Conservation (phyloP, 1,140 invertebrate species). For the Hylyphantes graminicola region DNA sequence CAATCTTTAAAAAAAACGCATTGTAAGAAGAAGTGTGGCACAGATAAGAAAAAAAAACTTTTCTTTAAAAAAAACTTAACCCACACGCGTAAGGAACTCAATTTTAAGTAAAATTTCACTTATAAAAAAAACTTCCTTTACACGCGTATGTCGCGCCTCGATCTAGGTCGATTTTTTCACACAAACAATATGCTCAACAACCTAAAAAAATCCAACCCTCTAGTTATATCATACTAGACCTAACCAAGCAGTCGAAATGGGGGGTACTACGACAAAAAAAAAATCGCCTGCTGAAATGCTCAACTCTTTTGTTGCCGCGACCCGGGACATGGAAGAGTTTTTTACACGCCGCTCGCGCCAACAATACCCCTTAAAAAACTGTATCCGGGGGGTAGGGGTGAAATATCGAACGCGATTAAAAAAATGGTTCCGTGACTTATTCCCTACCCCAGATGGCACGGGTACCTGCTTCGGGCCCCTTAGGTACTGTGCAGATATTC, state of each 20-base stretch:
- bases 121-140: not conserved
- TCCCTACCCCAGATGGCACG: constrained; percentile 41
- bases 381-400: constrained; percentile 44
- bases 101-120: constrained; percentile 5
- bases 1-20: not conserved
- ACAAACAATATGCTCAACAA: not conserved
- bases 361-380: constrained; percentile 30
- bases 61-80: not conserved
- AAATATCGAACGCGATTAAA: constrained; percentile 45
- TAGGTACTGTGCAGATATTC: constrained; percentile 21
- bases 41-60: constrained; percentile 13
- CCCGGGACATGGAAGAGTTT: constrained; percentile 43
- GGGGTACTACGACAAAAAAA: constrained; percentile 4
- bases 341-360: constrained; percentile 1
- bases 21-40: not conserved
- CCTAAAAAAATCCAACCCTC: not conserved
- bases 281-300: constrained; percentile 28
- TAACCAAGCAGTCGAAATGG: constrained; percentile 3
- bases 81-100: constrained; percentile 31
- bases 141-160: constrained; percentile 29
- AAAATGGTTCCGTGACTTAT: constrained; percentile 30
- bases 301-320: constrained; percentile 58
- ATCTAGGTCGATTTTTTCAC: constrained; percentile 45
- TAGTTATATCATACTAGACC: not conserved
- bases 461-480: constrained; percentile 43